Percentiles rank a stretch among this genome's conserved stretches.
Conservation (phyloP, 2,113 vertebrate species). For the Clarias batrachus region DNA sequence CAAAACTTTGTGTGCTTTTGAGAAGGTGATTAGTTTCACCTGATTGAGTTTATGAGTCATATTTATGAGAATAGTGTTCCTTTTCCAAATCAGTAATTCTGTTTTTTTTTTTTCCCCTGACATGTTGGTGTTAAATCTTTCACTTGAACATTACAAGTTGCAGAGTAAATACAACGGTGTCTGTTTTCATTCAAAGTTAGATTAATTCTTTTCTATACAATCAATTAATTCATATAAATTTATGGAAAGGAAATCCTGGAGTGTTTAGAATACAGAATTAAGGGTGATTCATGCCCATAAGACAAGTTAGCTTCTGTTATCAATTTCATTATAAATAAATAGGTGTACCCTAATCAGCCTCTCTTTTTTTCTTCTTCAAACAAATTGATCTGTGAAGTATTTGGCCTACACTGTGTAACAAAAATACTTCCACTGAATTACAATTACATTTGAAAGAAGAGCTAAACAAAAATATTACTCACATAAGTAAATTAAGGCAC, state of each 20-base stretch:
- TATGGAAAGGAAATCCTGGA: not conserved
- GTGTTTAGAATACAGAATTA: not conserved
- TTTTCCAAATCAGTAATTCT: too few relatives aligned
- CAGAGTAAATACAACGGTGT: too few relatives aligned
- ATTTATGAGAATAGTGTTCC: too few relatives aligned
- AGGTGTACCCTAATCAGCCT: not conserved
- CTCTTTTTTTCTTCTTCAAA: not conserved
- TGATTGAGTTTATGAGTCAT: too few relatives aligned
- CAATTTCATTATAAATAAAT: not conserved
- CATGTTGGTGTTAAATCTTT: too few relatives aligned
- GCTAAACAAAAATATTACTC: too few relatives aligned
- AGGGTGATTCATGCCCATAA: not conserved
- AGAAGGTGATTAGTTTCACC: too few relatives aligned
- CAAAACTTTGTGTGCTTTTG: too few relatives aligned
- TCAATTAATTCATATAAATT: not conserved
- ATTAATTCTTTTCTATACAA: not conserved
- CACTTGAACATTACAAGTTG: too few relatives aligned
- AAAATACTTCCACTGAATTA: not conserved
- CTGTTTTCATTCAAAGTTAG: too few relatives aligned
- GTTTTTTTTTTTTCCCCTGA: too few relatives aligned
- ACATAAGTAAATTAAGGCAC: conserved; percentile 6
- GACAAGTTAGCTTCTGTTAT: not conserved
- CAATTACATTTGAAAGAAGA: not conserved
- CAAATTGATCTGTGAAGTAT: not conserved
- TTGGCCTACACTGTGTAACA: not conserved